A percentile compares a stretch with the other conserved stretches of the same genome.
Conservation (phyloP, 2,888 invertebrate genomes). For the Drosophila rellima region DNA sequence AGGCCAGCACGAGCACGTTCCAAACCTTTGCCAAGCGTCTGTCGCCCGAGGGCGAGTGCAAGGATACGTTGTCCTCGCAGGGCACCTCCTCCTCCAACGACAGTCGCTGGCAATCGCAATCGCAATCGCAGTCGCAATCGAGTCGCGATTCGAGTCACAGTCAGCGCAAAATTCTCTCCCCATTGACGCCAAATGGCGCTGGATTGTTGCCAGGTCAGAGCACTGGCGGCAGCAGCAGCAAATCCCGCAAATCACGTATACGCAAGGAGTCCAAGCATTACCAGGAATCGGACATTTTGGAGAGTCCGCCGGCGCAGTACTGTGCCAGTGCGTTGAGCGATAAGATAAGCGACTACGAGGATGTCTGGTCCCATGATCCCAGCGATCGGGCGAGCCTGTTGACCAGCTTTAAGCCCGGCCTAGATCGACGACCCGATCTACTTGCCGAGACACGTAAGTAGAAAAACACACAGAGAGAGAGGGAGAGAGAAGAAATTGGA, state of each 20-base stretch:
- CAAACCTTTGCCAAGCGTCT: conserved; percentile 90
- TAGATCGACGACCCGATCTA: conserved; percentile 87
- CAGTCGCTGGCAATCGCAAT: conserved; percentile 76
- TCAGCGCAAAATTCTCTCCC: conserved; percentile 84
- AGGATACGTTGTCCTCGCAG: conserved; percentile 89
- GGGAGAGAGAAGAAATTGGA: background rate
- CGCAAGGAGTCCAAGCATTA: conserved; percentile 90
- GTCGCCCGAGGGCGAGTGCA: conserved; percentile 89
- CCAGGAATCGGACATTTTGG: conserved; percentile 93
- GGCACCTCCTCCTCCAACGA: conserved; percentile 86
- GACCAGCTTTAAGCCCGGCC: conserved; percentile 84
- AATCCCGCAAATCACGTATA: conserved; percentile 86
- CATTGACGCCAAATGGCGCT: conserved; percentile 85
- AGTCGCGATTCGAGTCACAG: conserved; percentile 86
- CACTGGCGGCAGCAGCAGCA: conserved; percentile 71
- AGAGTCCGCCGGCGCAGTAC: conserved; percentile 93
- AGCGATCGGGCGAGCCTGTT: conserved; percentile 87
- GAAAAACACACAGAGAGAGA: too few relatives aligned
- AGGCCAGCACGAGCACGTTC: conserved; percentile 82
- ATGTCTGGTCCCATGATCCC: conserved; percentile 93
- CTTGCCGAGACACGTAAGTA: conserved; percentile 87
- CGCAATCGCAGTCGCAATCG: conserved; percentile 83
- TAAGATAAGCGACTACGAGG: conserved; percentile 97
- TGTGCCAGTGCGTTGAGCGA: conserved; percentile 95
- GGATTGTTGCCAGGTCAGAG: conserved; percentile 74